Conservation (phyloP, 2,888 invertebrate genomes). For the Oscheius myriophilus region DNA sequence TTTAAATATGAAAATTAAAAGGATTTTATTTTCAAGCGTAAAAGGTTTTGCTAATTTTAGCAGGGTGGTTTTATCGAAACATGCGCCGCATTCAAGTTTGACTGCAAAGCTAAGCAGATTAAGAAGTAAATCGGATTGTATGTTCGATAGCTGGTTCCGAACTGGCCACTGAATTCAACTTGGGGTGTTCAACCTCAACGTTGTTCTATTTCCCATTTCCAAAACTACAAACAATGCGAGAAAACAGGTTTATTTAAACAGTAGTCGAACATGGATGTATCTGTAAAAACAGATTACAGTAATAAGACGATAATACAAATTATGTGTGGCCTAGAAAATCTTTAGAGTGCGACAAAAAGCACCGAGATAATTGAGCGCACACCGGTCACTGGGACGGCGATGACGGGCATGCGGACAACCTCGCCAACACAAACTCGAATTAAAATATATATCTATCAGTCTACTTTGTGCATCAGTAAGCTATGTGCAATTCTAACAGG, state of each 20-base stretch:
- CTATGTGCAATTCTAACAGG: slow-evolving; percentile 25
- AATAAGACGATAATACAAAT: slow-evolving; percentile 6
- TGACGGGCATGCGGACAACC: not conserved
- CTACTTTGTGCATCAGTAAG: slow-evolving; percentile 25
- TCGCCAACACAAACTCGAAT: slow-evolving; percentile 26
- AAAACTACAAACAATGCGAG: not conserved
- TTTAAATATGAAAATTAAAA: no score
- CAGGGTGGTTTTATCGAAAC: no score
- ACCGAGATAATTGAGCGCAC: no score
- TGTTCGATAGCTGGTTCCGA: no score
- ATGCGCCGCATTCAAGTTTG: no score
- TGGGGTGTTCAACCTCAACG: no score
- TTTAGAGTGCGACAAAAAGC: slow-evolving; percentile 9
- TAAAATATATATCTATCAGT: slow-evolving; percentile 15
- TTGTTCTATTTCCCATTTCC: no score
- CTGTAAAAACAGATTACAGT: slow-evolving; percentile 19
- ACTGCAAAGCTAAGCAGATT: no score
- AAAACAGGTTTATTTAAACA: slow-evolving; percentile 27
- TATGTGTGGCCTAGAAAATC: slow-evolving; percentile 23
- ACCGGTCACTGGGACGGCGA: not conserved
- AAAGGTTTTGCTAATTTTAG: no score
- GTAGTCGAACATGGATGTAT: slow-evolving; percentile 9
- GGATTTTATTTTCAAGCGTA: no score
- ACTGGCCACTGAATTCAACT: no score
- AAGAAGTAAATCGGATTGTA: no score